Evolutionary conservation across 2,888 invertebrate genomes (phyloP).

Genomic region (Panorpa germanica): DNA sequence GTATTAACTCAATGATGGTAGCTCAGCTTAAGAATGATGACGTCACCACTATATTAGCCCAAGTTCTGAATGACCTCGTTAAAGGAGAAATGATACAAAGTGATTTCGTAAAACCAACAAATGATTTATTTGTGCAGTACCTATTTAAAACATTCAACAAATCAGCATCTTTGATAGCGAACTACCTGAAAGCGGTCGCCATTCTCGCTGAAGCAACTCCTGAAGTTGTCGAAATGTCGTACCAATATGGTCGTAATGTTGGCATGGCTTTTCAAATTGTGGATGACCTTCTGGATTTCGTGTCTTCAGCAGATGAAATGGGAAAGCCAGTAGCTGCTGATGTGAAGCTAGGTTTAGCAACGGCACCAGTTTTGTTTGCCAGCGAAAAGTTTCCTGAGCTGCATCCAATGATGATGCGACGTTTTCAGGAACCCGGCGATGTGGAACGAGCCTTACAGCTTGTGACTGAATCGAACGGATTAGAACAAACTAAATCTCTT

Average conservation of each 20-base stretch:
- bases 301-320: slow-evolving; percentile 49
- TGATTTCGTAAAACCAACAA: too few species aligned
- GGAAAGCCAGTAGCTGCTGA: slow-evolving; percentile 69
- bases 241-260: slow-evolving; percentile 60
- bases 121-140: slow-evolving; percentile 61
- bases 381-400: slow-evolving; percentile 58
- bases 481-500: slow-evolving; percentile 46
- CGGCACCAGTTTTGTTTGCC: slow-evolving; percentile 67
- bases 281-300: slow-evolving; percentile 64
- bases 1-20: slow-evolving; percentile 52
- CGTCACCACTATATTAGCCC: slow-evolving; percentile 52
- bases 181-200: slow-evolving; percentile 55
- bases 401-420: slow-evolving; percentile 57
- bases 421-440: slow-evolving; percentile 58
- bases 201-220: slow-evolving; percentile 42
- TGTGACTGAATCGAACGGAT: slow-evolving; percentile 46
- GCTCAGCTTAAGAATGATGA: slow-evolving; percentile 48
- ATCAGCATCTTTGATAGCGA: slow-evolving; percentile 65
- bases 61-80: too few species aligned
- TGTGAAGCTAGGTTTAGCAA: slow-evolving; percentile 56
- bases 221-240: slow-evolving; percentile 41
- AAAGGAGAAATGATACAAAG: too few species aligned
- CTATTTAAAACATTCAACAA: slow-evolving; percentile 66
- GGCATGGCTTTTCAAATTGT: slow-evolving; percentile 66
- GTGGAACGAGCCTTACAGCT: slow-evolving; percentile 49